Evolutionary conservation across 2,797 vertebrate genomes (phyloP), one percentile per base, ranked within the genome.

Genomic region (Synanceia verrucosa): DNA sequence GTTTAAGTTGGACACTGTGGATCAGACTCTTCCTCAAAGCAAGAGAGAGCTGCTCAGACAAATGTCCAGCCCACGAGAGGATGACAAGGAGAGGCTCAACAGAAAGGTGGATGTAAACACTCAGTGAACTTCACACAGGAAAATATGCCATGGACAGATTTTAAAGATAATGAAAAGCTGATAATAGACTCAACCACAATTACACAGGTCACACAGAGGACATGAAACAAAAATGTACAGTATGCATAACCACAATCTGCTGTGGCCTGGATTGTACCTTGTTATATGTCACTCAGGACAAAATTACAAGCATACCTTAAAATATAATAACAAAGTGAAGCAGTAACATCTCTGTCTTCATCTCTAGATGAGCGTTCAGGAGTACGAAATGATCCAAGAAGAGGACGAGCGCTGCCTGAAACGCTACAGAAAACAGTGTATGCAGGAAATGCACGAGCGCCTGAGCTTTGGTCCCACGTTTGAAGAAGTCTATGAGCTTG

Each of bases 361-460:
- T 76, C 41, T 33, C 9, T 84, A 99, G 97, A 97, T 99, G 96
- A 98, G 96, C 13, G 91, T 95, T 81, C 96, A 97, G 87, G 97
- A 98, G 89, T 98, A 97, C 0, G 96, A 97, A 81, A 37, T 98
- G 73, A 95, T 97, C 14, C 93, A 96, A 0, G 93, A 94, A 0
- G 97, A 98, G 76, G 96, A 98, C 5, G 96, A 98, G 55, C 88
- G 77, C 0, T 94, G 94, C 78, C 92, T 99, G 62, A 96, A 93
- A 26, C 94, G 94, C 76, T 99, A 98, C 84, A 95, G 97, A 24
- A 96, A 95, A 76, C 95, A 96, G 67, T 97, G 97, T 41, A 99
- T 99, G 97, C 95, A 96, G 85, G 95, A 97, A 33, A 98, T 98
- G 97, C 97, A 97, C 9, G 95, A 97, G 91, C 92, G 94, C 52